phyloP scores from a whole-genome alignment of 2,113 vertebrate species.

The Gulo gulo region DNA sequence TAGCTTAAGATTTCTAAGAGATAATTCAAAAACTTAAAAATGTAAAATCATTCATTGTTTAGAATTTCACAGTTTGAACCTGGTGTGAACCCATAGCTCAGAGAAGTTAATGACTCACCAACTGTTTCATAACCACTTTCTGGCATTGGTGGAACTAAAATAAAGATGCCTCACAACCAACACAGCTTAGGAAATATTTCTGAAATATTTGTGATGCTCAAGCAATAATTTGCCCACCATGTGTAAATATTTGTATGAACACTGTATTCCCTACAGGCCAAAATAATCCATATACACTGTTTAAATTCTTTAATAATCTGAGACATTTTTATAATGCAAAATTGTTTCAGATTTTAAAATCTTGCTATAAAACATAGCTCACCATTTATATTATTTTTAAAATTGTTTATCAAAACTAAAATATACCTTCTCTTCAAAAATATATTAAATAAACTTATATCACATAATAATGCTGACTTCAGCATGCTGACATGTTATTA shows the following conservation, averaged over 20 bases:
- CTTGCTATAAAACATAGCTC: background rate
- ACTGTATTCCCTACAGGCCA: background rate
- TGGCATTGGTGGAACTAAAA: background rate
- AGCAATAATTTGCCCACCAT: background rate
- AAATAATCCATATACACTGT: background rate
- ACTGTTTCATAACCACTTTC: background rate
- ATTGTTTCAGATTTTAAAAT: slow-evolving; percentile 46
- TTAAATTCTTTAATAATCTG: slow-evolving; percentile 37
- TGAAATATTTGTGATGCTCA: background rate
- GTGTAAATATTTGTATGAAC: background rate
- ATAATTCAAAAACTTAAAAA: background rate
- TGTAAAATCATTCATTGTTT: background rate
- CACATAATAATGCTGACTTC: background rate
- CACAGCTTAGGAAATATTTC: background rate
- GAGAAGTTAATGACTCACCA: background rate
- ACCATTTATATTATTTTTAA: slow-evolving; percentile 33
- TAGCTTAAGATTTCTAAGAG: background rate
- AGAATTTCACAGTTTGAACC: background rate
- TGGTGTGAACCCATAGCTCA: background rate
- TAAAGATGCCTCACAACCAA: background rate
- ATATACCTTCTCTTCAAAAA: background rate
- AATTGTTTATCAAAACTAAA: slow-evolving; percentile 37
- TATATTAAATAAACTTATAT: slow-evolving; percentile 7
- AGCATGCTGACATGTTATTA: slow-evolving; percentile 24
- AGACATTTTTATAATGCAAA: slow-evolving; percentile 1